A percentile compares a stretch with the other conserved stretches of the same genome.
Evolutionary conservation across 2,888 invertebrate genomes (phyloP).

Genomic region (Cordilura impudica): DNA sequence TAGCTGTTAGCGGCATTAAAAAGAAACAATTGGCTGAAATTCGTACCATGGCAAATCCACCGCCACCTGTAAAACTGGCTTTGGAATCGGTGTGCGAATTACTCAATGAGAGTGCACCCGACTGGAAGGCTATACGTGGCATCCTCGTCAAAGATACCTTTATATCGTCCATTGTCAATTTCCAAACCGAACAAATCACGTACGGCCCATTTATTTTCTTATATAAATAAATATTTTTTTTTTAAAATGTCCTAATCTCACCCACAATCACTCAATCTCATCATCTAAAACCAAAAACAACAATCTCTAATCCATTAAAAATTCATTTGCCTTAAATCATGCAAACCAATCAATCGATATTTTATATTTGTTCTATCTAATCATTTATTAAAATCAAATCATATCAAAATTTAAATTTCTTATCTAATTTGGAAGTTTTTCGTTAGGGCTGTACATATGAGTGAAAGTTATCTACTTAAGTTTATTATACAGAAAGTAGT

Average conservation of each 20-base stretch:
- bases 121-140: constrained; percentile 95
- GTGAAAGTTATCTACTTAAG: no score
- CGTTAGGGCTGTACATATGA: constrained; percentile 30
- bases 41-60: constrained; percentile 96
- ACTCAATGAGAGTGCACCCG: constrained; percentile 92
- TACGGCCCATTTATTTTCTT: constrained; percentile 78
- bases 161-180: constrained; percentile 95
- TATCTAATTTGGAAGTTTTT: constrained; percentile 1
- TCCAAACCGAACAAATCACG: constrained; percentile 94
- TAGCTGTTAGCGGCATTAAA: constrained; percentile 96
- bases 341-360: background rate
- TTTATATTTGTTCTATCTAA: constrained; percentile 23
- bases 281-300: constrained; percentile 5
- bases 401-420: background rate
- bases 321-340: constrained; percentile 19
- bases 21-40: constrained; percentile 97
- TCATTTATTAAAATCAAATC: background rate
- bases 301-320: constrained; percentile 33
- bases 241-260: constrained; percentile 19
- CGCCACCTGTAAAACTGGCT: constrained; percentile 93
- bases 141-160: constrained; percentile 97
- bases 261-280: constrained; percentile 12
- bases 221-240: background rate
- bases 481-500: background rate
- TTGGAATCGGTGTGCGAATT: constrained; percentile 96